These are phyloP conservation scores for Meloidogyne hapla DNA, from an alignment of 1,140 invertebrate genomes.

Conservation along the genomic window DNA sequence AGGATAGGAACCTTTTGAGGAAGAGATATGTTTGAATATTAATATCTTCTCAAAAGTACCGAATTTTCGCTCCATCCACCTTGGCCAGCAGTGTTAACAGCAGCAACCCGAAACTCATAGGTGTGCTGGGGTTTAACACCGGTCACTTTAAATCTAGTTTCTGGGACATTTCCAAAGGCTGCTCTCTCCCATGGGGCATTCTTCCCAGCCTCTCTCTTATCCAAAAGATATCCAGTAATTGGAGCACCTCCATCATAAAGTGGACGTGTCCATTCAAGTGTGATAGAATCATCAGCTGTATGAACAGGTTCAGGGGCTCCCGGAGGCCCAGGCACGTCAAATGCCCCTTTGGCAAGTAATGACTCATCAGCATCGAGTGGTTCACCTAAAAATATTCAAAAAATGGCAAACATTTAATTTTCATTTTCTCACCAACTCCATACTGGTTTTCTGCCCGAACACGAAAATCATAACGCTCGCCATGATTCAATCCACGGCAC, in stretches of 20 bases:
- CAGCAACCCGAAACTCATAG: slow-evolving; percentile 94
- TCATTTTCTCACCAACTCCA: slow-evolving; percentile 69
- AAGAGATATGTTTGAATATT: background rate
- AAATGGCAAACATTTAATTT: background rate
- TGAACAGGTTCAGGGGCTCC: slow-evolving; percentile 85
- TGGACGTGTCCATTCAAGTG: slow-evolving; percentile 90
- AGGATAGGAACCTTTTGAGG: slow-evolving; percentile 71
- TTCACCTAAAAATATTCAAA: slow-evolving; percentile 68
- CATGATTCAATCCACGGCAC: slow-evolving; percentile 84
- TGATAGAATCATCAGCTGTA: slow-evolving; percentile 94
- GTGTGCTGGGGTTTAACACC: slow-evolving; percentile 89
- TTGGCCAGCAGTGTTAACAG: slow-evolving; percentile 88
- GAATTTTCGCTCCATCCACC: slow-evolving; percentile 85
- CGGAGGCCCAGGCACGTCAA: slow-evolving; percentile 71
- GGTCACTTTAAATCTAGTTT: slow-evolving; percentile 74
- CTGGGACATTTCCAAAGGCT: slow-evolving; percentile 77
- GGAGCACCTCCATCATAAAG: slow-evolving; percentile 86
- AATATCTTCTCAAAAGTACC: slow-evolving; percentile 66
- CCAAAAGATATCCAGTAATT: slow-evolving; percentile 87
- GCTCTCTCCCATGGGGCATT: slow-evolving; percentile 73
- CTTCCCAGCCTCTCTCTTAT: slow-evolving; percentile 81
- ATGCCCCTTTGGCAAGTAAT: slow-evolving; percentile 89
- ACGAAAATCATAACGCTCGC: slow-evolving; percentile 90
- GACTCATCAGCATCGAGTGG: slow-evolving; percentile 82
- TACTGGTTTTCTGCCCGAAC: slow-evolving; percentile 93